Conservation (phyloP, 64 coral and sea anemone genomes). For the Stylophora pistillata region DNA sequence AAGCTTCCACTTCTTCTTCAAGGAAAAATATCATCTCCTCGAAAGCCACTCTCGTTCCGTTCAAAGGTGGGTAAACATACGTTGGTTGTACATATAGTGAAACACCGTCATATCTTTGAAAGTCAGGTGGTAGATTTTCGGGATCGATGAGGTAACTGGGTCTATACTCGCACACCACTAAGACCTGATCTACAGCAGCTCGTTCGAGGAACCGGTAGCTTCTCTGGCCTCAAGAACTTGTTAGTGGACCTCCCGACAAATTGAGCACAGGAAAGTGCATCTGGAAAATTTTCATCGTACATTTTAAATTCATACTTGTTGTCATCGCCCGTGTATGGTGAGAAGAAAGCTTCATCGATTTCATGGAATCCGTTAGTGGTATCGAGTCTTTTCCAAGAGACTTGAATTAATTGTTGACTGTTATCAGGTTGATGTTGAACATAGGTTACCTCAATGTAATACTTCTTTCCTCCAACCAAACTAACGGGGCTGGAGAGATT, state of each 20-base stretch:
- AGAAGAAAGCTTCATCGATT: not conserved
- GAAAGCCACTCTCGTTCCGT: too few species aligned
- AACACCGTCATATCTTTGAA: too few species aligned
- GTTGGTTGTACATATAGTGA: too few species aligned
- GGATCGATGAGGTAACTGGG: slow-evolving; percentile 6
- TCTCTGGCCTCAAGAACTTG: slow-evolving; percentile 3
- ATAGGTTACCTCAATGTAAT: slow-evolving; percentile 10
- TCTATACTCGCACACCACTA: not conserved
- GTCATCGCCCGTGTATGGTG: not conserved
- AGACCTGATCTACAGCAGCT: not conserved
- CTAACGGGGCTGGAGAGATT: not conserved
- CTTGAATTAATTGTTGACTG: not conserved
- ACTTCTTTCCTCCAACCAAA: not conserved
- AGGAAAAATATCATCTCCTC: too few species aligned
- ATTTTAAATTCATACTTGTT: not conserved
- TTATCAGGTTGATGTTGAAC: not conserved
- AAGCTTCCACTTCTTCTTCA: too few species aligned
- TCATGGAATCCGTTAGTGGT: not conserved
- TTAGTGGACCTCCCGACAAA: not conserved
- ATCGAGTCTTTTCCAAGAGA: slow-evolving; percentile 12
- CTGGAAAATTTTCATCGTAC: not conserved
- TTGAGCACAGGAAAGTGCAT: not conserved
- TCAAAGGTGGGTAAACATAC: too few species aligned
- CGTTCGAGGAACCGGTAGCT: not conserved
- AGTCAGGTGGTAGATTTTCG: too few species aligned